Percentiles rank a stretch among this genome's conserved stretches.
phyloP scores from a whole-genome alignment of 2,113 vertebrate genomes.

The Xenopus borealis region DNA sequence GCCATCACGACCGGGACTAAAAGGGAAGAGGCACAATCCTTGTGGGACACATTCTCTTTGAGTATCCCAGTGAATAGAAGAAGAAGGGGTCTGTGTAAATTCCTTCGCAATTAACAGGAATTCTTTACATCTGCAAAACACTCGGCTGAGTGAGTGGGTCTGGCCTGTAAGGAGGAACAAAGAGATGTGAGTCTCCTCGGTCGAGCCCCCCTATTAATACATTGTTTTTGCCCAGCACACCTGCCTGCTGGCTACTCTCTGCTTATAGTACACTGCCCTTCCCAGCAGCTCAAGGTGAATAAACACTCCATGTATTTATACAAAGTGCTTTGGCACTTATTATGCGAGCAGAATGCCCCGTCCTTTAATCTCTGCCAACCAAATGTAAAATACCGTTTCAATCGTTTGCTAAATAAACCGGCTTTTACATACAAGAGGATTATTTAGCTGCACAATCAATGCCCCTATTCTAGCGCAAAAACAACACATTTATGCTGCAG shows the following conservation, averaged over 20 bases:
- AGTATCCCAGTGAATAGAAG: no score
- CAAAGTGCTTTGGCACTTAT: constrained; percentile 9
- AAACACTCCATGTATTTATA: constrained; percentile 51
- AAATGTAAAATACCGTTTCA: no score
- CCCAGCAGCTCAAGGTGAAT: constrained; percentile 48
- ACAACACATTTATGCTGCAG: no score
- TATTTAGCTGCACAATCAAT: no score
- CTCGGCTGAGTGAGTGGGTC: constrained; percentile 45
- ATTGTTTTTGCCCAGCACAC: constrained; percentile 27
- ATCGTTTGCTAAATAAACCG: no score
- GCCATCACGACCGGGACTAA: no score
- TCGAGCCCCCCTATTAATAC: constrained; percentile 33
- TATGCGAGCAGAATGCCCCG: no score
- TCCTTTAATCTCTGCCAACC: no score
- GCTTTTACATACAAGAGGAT: no score
- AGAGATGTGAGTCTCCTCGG: constrained; percentile 40
- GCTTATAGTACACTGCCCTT: constrained; percentile 46
- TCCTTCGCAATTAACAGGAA: constrained; percentile 47
- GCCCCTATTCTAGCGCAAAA: no score
- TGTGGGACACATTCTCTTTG: no score
- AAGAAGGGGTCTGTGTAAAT: background rate
- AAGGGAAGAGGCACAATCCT: no score
- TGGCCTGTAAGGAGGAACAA: constrained; percentile 50
- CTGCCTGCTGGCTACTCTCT: constrained; percentile 48
- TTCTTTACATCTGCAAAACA: constrained; percentile 30